A percentile compares a stretch with the other conserved stretches of the same genome.
phyloP scores from a whole-genome alignment of 1,140 invertebrate genomes.

The Asobara japonica region DNA sequence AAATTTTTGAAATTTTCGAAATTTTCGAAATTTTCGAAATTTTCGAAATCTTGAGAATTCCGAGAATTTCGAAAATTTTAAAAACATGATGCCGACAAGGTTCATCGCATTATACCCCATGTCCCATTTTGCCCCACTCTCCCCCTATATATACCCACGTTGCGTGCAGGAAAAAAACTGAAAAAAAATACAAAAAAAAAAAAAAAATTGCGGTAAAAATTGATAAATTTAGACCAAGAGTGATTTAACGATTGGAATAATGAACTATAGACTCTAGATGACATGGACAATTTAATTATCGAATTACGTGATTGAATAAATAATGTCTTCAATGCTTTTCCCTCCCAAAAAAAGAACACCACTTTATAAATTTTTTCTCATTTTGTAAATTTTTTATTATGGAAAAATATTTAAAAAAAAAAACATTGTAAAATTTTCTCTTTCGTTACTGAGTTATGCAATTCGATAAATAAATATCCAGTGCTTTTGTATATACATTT shows the following conservation, averaged over 20 bases:
- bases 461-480: constrained; percentile 8
- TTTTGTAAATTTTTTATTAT: background rate
- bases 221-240: background rate
- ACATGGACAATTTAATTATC: background rate
- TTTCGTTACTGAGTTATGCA: background rate
- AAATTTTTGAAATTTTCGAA: too few relatives aligned
- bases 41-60: too few relatives aligned
- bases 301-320: background rate
- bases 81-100: too few relatives aligned
- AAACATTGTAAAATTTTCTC: background rate
- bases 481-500: constrained; percentile 51
- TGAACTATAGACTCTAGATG: constrained; percentile 1
- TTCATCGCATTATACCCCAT: too few relatives aligned
- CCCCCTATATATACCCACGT: too few relatives aligned
- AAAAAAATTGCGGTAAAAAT: background rate
- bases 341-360: background rate
- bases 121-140: too few relatives aligned
- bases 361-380: background rate
- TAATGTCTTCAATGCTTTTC: background rate
- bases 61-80: too few relatives aligned
- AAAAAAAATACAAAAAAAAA: too few relatives aligned
- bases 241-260: constrained; percentile 1
- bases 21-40: too few relatives aligned
- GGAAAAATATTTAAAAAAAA: background rate
- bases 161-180: too few relatives aligned